Percentiles rank a stretch among this genome's conserved stretches.
These are phyloP conservation scores for Eledona agricola DNA, from an alignment of 2,888 invertebrate genomes.

Conservation along the genomic window DNA sequence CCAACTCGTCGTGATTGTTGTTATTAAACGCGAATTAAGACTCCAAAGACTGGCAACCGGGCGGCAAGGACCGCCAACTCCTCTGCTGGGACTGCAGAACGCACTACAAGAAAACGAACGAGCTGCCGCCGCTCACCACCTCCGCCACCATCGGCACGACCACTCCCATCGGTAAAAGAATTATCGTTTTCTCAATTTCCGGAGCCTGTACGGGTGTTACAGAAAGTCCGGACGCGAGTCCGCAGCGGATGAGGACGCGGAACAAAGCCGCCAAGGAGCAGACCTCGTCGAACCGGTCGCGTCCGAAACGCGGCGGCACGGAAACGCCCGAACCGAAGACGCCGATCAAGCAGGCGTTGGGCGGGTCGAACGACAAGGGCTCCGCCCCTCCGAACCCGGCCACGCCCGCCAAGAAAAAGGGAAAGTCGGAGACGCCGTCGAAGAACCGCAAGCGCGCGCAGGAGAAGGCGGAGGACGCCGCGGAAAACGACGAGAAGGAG, in stretches of 20 bases:
- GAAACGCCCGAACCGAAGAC: slow-evolving; percentile 63
- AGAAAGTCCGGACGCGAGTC: slow-evolving; percentile 81
- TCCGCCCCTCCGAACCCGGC: slow-evolving; percentile 26
- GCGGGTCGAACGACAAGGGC: slow-evolving; percentile 48
- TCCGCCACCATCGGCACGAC: slow-evolving; percentile 53
- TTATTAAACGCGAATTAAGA: slow-evolving; percentile 63
- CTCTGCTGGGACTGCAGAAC: slow-evolving; percentile 80
- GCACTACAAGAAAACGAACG: slow-evolving; percentile 80
- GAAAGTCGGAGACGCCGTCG: slow-evolving; percentile 65
- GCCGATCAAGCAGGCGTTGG: slow-evolving; percentile 62
- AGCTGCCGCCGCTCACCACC: slow-evolving; percentile 69
- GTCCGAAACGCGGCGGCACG: slow-evolving; percentile 68
- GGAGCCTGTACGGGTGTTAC: too few species aligned
- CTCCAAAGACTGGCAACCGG: slow-evolving; percentile 77
- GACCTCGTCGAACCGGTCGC: slow-evolving; percentile 60
- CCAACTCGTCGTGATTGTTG: slow-evolving; percentile 2
- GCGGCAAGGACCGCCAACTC: slow-evolving; percentile 74
- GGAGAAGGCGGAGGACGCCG: slow-evolving; percentile 61
- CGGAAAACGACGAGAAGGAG: slow-evolving; percentile 63
- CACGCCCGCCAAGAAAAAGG: slow-evolving; percentile 44
- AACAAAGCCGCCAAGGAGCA: slow-evolving; percentile 83
- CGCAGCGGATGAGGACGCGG: slow-evolving; percentile 88
- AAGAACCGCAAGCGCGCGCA: slow-evolving; percentile 66
- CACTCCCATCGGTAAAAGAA: slow-evolving; percentile 45
- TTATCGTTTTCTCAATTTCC: too few species aligned